phyloP scores from a whole-genome alignment of 2,888 invertebrate species.

The Hirtodrosophila alboralis region DNA sequence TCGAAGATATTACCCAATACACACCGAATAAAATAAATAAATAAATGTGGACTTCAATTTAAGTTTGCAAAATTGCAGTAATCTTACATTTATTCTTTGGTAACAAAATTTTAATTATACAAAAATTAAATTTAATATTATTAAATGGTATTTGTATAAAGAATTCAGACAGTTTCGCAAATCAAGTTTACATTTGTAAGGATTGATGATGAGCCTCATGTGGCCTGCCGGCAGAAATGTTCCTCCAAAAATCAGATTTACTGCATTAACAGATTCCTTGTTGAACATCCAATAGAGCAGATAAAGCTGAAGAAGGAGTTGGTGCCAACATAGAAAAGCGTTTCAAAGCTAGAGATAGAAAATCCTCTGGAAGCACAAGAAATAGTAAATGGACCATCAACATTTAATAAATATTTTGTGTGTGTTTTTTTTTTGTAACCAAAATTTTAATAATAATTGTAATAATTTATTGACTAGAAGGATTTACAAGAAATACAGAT shows the following conservation, averaged over 20 bases:
- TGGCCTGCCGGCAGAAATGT: too few species aligned
- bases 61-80: slow-evolving; percentile 42
- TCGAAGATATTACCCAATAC: slow-evolving; percentile 56
- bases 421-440: slow-evolving; percentile 11
- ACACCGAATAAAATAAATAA: slow-evolving; percentile 43
- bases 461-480: slow-evolving; percentile 53
- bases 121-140: slow-evolving; percentile 29
- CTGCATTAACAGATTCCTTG: too few species aligned
- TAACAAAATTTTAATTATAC: slow-evolving; percentile 44
- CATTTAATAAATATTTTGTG: too few species aligned
- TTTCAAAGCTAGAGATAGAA: slow-evolving; percentile 1
- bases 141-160: slow-evolving; percentile 11
- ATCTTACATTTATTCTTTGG: slow-evolving; percentile 54
- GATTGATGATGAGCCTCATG: too few species aligned
- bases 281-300: slow-evolving; percentile 2
- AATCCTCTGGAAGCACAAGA: slow-evolving; percentile 27
- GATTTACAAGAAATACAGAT: slow-evolving; percentile 45
- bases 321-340: slow-evolving; percentile 9
- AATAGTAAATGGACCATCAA: background rate
- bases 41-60: slow-evolving; percentile 38
- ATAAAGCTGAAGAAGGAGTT: slow-evolving; percentile 7
- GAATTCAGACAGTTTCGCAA: slow-evolving; percentile 19
- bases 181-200: background rate
- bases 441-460: slow-evolving; percentile 25
- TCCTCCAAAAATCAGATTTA: too few species aligned